Conservation (phyloP, 2,797 vertebrate genomes). For the Tiaroga cobitis region DNA sequence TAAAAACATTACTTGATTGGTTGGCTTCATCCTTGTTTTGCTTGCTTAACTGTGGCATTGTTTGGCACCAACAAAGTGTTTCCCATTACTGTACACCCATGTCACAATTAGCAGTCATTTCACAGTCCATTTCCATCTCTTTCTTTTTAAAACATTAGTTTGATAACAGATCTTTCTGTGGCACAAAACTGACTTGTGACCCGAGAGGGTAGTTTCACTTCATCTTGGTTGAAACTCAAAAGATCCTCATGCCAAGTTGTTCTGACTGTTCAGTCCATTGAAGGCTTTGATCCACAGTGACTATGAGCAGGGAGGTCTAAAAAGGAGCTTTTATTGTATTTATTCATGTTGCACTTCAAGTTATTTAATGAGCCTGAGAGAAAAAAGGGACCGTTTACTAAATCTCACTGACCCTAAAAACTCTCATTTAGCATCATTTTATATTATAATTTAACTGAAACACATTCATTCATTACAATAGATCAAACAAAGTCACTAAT, state of each 20-base stretch:
- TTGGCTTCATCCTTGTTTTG: conserved; percentile 56
- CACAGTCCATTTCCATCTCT: conserved; percentile 82
- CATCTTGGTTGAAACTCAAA: conserved; percentile 47
- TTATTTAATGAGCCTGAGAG: neutral
- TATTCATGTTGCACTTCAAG: conserved; percentile 46
- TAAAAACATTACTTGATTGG: conserved; percentile 60
- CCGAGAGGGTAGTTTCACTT: conserved; percentile 58
- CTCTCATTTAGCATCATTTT: neutral
- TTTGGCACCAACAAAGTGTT: conserved; percentile 55
- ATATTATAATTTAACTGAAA: neutral
- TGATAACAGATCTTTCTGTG: conserved; percentile 70
- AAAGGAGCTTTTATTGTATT: conserved; percentile 49
- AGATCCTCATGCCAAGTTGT: conserved; percentile 44
- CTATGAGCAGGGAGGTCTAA: conserved; percentile 52
- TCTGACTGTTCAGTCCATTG: conserved; percentile 36
- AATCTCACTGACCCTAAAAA: conserved; percentile 29
- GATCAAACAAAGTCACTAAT: neutral
- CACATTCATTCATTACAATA: neutral
- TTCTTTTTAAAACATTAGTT: conserved; percentile 78
- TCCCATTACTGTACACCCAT: conserved; percentile 75
- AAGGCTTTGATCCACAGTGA: conserved; percentile 41
- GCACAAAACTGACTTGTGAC: conserved; percentile 67
- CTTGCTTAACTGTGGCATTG: conserved; percentile 58
- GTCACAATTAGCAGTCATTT: conserved; percentile 88
- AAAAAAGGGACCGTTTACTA: conserved; percentile 26